A percentile compares a stretch with the other conserved stretches of the same genome.
phyloP scores from a whole-genome alignment of 2,113 vertebrate species.

The Piliocolobus tephrosceles region DNA sequence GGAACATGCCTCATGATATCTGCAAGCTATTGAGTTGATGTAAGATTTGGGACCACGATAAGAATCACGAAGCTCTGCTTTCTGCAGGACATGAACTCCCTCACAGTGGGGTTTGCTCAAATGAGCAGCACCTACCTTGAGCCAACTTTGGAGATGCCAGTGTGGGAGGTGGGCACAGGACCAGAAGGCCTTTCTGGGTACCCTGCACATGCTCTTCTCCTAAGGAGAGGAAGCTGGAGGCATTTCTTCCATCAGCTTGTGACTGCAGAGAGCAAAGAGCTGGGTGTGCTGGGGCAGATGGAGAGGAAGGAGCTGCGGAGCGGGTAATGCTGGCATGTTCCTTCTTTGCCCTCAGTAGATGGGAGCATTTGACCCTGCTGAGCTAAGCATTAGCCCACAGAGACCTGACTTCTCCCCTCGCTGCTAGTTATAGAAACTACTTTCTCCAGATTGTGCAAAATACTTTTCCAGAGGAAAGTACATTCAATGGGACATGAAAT shows the following conservation, averaged over 20 bases:
- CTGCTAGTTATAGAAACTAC: background rate
- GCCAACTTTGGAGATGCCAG: background rate
- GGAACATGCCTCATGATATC: background rate
- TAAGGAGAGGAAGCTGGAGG: too few species aligned
- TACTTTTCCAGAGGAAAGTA: background rate
- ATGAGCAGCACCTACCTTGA: too few species aligned
- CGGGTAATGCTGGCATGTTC: background rate
- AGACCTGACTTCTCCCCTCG: background rate
- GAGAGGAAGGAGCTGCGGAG: background rate
- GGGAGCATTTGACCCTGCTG: background rate
- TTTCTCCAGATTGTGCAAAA: background rate
- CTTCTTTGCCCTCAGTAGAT: background rate
- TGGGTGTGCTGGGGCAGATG: background rate
- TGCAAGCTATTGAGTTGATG: background rate
- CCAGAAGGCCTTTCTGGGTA: fast-evolving
- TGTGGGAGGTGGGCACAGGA: too few species aligned
- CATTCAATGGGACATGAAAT: background rate
- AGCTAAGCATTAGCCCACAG: too few species aligned
- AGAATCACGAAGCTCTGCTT: background rate
- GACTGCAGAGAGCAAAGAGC: background rate
- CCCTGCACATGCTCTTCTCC: background rate
- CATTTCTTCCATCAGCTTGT: background rate
- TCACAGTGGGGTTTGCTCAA: too few species aligned
- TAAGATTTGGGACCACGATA: background rate
- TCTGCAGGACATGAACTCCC: background rate